These are phyloP conservation scores for Theretra japonica DNA, from an alignment of 2,888 invertebrate species.

Conservation along the genomic window DNA sequence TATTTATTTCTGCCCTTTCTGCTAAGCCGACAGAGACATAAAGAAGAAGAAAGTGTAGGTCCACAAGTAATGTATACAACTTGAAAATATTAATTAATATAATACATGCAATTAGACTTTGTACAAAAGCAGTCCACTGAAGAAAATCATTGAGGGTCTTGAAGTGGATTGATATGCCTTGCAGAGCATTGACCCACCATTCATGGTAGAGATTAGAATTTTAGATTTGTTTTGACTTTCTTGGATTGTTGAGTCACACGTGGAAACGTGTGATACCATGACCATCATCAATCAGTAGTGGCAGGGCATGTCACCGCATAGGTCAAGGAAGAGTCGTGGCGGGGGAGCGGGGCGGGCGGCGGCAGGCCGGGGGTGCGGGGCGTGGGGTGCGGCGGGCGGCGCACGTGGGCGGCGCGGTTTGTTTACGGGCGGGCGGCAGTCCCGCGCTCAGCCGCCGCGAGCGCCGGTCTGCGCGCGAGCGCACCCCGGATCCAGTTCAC, in stretches of 20 bases:
- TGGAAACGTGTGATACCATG: slow-evolving; percentile 35
- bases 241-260: neutral
- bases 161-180: neutral
- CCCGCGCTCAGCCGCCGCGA: slow-evolving; percentile 53
- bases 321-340: slow-evolving; percentile 58
- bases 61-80: neutral
- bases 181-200: neutral
- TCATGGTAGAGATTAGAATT: neutral
- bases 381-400: slow-evolving; percentile 46
- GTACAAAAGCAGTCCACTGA: no score
- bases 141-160: no score
- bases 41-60: neutral
- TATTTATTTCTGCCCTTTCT: no score
- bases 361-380: slow-evolving; percentile 42
- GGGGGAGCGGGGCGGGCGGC: slow-evolving; percentile 41
- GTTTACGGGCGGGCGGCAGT: slow-evolving; percentile 62
- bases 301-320: slow-evolving; percentile 59
- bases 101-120: no score
- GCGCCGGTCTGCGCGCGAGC: slow-evolving; percentile 62
- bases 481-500: slow-evolving; percentile 80
- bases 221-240: neutral
- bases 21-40: neutral
- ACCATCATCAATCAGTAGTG: slow-evolving; percentile 61
- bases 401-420: slow-evolving; percentile 59
- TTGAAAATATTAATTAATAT: neutral